Base-by-base conservation (phyloP, 1,140 invertebrate genomes). In the Hermetia illucens region DNA sequence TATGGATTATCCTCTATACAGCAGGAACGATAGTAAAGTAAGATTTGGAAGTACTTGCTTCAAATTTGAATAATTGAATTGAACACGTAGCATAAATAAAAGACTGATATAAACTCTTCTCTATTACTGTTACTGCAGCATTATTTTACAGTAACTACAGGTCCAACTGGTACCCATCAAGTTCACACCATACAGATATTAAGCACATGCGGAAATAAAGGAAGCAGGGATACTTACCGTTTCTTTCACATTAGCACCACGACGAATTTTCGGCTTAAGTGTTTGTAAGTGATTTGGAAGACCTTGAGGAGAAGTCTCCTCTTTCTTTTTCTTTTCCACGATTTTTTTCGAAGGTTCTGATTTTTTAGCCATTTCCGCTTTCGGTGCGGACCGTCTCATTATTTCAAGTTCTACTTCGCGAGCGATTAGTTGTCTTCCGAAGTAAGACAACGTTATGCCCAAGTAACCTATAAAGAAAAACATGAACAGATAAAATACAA, bases 381-480 rank as follows among this genome's bases (percentile, higher is more conserved):
- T 57, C 44, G 55, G 53, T 48, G 49, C 52, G 21, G 53, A 44
- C 34, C 72, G 62, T 39, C 74, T 66, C 48, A 87, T 70, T 48
- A 77, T 77, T 53, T 79, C 78, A 20, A 73, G 49, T 48, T 82
- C 79, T 44, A 87, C 71, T 65, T 89, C 83, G 45, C 76, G 69
- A 21, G 79, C 71, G 19, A 90, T 70, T 24, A 88, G 59, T 52
- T 89, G 87, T 47, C 81, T 82, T 16, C 75, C 70, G 2, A 74
- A 71, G 52, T 89, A 86, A 19, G 47, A 51, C 21, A 61, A 33
- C 18, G 47, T 44, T 3, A 58, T 43, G 6, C 52, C 53, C 5
- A 42, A n/a, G 34, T 12, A 55, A 9, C 49, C 56, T 58, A 13
- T 4, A 29, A 16, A 24, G 17, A 15, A 3, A 35, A 20, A 5